These are phyloP conservation scores for Lethenteron reissneri DNA, from an alignment of 2,113 vertebrate species.

Conservation along the genomic window DNA sequence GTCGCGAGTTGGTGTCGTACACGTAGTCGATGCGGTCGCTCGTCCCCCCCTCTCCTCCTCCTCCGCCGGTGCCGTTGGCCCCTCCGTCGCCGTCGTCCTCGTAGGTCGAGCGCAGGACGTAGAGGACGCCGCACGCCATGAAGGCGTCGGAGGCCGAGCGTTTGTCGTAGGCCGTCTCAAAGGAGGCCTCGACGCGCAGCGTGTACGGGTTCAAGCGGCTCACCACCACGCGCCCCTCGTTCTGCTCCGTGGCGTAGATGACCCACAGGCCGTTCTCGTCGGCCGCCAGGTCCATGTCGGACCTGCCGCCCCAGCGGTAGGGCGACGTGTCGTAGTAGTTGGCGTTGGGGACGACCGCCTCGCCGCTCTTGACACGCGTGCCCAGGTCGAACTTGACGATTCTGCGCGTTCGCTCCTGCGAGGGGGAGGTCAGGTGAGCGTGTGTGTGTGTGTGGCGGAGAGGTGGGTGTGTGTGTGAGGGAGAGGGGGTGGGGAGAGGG, in stretches of 20 bases:
- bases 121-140: no score
- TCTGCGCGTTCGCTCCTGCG: constrained; percentile 61
- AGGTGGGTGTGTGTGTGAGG: no score
- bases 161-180: no score
- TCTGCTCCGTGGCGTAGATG: no score
- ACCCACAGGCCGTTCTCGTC: constrained; percentile 24
- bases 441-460: no score
- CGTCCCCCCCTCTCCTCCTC: constrained; percentile 38
- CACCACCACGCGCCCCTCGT: no score
- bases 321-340: constrained; percentile 88
- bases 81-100: not conserved
- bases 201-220: no score
- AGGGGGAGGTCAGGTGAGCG: no score
- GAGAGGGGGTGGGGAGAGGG: no score
- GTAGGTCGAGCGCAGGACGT: no score
- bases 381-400: constrained; percentile 74
- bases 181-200: no score
- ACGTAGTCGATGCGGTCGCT: constrained; percentile 85
- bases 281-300: constrained; percentile 71
- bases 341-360: constrained; percentile 65
- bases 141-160: no score
- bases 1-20: constrained; percentile 88
- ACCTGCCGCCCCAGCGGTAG: constrained; percentile 81
- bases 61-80: not conserved
- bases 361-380: constrained; percentile 78